Conservation (phyloP, 2,888 invertebrate species). For the Hemaris fuciformis region DNA sequence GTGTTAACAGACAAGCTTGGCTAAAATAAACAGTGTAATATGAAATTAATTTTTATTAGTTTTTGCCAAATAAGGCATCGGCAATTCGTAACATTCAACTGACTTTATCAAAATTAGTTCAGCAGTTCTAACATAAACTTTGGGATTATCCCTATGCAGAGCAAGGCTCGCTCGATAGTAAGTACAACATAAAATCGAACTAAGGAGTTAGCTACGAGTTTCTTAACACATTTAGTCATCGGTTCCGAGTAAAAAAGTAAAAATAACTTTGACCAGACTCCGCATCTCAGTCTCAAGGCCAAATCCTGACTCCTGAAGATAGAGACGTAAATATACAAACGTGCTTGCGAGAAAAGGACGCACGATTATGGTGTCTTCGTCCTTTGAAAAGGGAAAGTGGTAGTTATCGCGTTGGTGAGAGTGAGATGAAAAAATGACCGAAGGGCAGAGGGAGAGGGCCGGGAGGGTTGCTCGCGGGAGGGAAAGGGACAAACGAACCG, state of each 20-base stretch:
- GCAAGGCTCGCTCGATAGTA: background rate
- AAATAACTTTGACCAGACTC: constrained; percentile 74
- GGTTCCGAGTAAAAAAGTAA: constrained; percentile 76
- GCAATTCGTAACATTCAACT: background rate
- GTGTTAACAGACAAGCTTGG: too few species aligned
- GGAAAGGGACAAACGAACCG: constrained; percentile 60
- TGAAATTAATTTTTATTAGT: background rate
- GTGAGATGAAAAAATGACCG: constrained; percentile 78
- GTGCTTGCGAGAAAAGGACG: constrained; percentile 36
- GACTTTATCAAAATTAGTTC: background rate
- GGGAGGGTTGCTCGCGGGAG: constrained; percentile 28
- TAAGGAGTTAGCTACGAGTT: constrained; percentile 10
- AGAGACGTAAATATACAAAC: constrained; percentile 38
- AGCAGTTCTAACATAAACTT: background rate
- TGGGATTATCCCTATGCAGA: background rate
- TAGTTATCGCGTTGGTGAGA: constrained; percentile 70
- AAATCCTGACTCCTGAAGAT: constrained; percentile 65
- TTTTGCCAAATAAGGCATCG: background rate
- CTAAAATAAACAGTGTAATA: background rate
- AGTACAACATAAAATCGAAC: constrained; percentile 5
- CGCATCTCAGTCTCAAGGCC: constrained; percentile 77
- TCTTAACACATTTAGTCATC: constrained; percentile 74
- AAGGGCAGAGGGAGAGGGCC: constrained; percentile 58
- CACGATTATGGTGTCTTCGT: constrained; percentile 65
- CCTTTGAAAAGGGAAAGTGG: constrained; percentile 82